phyloP scores from a whole-genome alignment of 1,140 invertebrate species.

The Bicyclus anynana region DNA sequence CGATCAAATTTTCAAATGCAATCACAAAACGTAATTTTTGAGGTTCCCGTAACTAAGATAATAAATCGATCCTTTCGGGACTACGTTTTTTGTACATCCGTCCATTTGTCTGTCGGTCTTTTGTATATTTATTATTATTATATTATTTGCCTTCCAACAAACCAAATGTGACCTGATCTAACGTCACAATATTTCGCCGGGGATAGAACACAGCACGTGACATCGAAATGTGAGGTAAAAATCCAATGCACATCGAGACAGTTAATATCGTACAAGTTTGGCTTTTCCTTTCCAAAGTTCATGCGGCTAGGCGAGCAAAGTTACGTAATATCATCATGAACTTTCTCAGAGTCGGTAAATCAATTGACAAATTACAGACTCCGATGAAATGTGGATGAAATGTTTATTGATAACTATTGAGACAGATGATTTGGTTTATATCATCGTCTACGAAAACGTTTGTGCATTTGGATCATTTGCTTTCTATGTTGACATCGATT shows the following conservation, averaged over 20 bases:
- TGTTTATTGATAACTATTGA: constrained; percentile 13
- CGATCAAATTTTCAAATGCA: no score
- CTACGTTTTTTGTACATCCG: no score
- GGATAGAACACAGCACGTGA: no score
- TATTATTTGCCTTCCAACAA: no score
- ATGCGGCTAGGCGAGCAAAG: not conserved
- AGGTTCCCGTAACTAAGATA: no score
- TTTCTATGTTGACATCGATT: not conserved
- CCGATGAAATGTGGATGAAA: constrained; percentile 3
- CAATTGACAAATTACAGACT: constrained; percentile 22
- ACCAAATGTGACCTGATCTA: no score
- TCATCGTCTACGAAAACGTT: not conserved
- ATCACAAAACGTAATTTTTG: no score
- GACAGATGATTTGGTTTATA: not conserved
- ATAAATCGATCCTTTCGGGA: no score
- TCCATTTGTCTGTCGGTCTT: no score
- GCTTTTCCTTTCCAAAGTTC: constrained; percentile 12
- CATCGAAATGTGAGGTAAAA: no score
- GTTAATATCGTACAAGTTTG: constrained; percentile 7
- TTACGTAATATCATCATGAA: constrained; percentile 18
- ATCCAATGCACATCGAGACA: not conserved
- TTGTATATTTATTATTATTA: no score
- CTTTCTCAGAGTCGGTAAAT: constrained; percentile 21
- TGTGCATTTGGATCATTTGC: not conserved
- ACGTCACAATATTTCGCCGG: no score